Base-by-base conservation (phyloP, 2,797 vertebrate species). In the Bradypodion ventrale region DNA sequence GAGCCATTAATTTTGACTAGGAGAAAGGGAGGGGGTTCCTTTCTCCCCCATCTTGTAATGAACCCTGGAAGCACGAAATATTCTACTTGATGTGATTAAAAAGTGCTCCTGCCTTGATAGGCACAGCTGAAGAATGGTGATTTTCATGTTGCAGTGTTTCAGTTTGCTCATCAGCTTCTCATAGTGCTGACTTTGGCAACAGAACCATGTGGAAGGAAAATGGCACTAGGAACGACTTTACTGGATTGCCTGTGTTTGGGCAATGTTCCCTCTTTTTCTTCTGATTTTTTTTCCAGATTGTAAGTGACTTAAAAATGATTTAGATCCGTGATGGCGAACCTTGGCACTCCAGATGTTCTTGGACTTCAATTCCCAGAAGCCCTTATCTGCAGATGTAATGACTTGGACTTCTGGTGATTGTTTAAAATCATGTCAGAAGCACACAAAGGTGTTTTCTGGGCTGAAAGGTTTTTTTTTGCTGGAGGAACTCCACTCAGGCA, bases 101-200 rank as follows among this genome's bases (percentile, higher is more conserved):
- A 89, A 32, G 86, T 88, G n/a, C 3, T 89, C 68, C 87, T 89
- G 88, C 74, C 74, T 88, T 84, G 74, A 88, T 87, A 90, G n/a
- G 4, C 29, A 90, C 60, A 85, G 56, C 62, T 63, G 65, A 93
- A 2, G 78, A 89, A 88, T 70, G 90, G 7, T 90, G 83, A 90
- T 92, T 93, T 94, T 92, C 49, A 66, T 87, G 85, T 86, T 94
- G 90, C 88, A 90, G 44, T 78, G 87, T 83, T 60, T 92, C 85
- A 37, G 0, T 7, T 91, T 3, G 88, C 74, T 90, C 91, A 91
- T 87, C 42, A 65, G 4, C 86, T 90, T n/a, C 42, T 32, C n/a
- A 89, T 90, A 70, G 46, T 65, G 73, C 6, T 76, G 74, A 80
- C 7, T 83, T 91, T 82, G 59, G 87, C 21, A 66, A 85, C 40